Base-by-base conservation (phyloP, 1,140 invertebrate genomes). In the Trichonephila clavipes region DNA sequence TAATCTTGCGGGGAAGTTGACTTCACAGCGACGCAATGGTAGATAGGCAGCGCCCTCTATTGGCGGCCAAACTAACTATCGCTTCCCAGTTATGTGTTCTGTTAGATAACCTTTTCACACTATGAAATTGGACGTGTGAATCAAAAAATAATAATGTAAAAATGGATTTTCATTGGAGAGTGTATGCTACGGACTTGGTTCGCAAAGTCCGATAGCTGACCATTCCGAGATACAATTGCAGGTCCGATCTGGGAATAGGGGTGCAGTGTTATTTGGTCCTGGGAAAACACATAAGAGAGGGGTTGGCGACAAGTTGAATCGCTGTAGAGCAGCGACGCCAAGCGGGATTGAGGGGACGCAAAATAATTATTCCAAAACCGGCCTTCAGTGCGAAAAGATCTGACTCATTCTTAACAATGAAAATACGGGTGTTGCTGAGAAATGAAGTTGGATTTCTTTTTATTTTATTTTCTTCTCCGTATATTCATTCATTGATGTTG, bases 1-100 rank as follows among this genome's bases (percentile, higher is more conserved):
- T 92, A 92, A 92, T 92, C 62, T 92, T 92, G 91, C 91, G 91
- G 91, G 34, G 91, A 92, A 92, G 91, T 92, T 92, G 91, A 92
- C 91, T 92, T 92, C 91, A 87, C 91, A 61, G 77, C 83, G 91
- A 87, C 91, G 83, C 62, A 44, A 69, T 28, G 82, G 44, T 66
- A 83, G 83, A 62, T 72, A 40, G 24, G 14, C 91, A 87, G 91
- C 83, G 91, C 91, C 91, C 91, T 92, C 91, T 92, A 16, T 92
- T 66, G 91, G 62, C 28, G 1, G 19, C 12, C 59, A 92, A 87
- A 72, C 5, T 28, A 69, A 85, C 82, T 16, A 92, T 19, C 44
- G 58, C 16, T 28, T 16, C 82, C 58, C 44, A 7, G 14, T 58
- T 21, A n/a, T 24, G 51, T 24, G 24, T 58, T 24, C 24, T 77